Evolutionary conservation across 2,888 invertebrate species (phyloP).

Genomic region (Euzetes globulus): DNA sequence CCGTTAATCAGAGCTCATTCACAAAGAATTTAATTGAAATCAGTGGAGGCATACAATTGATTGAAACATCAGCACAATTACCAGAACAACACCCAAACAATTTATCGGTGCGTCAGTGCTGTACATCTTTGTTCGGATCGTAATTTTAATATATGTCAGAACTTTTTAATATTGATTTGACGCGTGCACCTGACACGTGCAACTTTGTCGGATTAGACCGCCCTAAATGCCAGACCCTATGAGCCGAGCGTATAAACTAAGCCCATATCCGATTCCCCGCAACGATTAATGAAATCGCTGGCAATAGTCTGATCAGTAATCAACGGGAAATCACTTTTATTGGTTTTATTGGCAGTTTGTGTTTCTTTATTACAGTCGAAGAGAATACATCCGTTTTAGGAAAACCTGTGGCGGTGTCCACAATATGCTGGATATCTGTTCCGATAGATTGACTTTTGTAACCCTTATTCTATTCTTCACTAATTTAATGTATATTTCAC

Average conservation of each 20-base stretch:
- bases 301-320: constrained; percentile 19
- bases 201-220: neutral
- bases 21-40: constrained; percentile 10
- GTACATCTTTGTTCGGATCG: neutral
- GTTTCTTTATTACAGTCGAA: neutral
- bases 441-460: too few species aligned
- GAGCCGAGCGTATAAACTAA: neutral
- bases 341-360: constrained; percentile 21
- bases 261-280: constrained; percentile 24
- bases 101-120: neutral
- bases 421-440: too few species aligned
- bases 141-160: constrained; percentile 15
- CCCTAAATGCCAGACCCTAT: neutral
- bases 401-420: constrained; percentile 3
- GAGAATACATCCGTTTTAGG: constrained; percentile 13
- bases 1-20: constrained; percentile 4
- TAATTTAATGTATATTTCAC: too few species aligned
- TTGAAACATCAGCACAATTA: constrained; percentile 4
- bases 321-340: constrained; percentile 27
- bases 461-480: too few species aligned
- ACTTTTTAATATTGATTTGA: constrained; percentile 1
- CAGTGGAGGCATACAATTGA: neutral
- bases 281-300: constrained; percentile 26
- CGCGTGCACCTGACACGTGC: constrained; percentile 7
- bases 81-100: neutral